Conservation (phyloP, 2,888 invertebrate species). For the Plagodis dolabraria region DNA sequence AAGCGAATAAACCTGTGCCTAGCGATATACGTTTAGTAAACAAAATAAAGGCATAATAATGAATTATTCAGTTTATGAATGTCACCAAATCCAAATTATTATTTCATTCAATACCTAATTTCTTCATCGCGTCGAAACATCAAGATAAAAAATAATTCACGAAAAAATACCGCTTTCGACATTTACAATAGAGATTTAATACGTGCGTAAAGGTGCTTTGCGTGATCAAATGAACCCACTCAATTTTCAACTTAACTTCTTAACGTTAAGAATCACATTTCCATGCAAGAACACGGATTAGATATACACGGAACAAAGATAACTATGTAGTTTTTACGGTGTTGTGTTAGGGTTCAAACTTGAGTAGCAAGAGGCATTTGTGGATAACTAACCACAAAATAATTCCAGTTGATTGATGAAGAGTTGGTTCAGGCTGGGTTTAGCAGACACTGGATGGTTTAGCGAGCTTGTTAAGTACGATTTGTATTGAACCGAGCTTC, state of each 20-base stretch:
- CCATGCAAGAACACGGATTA: neutral
- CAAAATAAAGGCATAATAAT: no score
- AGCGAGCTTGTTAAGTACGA: slow-evolving; percentile 37
- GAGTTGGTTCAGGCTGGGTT: slow-evolving; percentile 39
- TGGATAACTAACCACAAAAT: slow-evolving; percentile 53
- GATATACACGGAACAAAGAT: neutral
- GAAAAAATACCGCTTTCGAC: slow-evolving; percentile 37
- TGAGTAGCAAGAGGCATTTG: slow-evolving; percentile 32
- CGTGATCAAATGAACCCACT: slow-evolving; percentile 29
- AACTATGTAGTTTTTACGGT: slow-evolving; percentile 1
- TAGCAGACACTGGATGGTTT: slow-evolving; percentile 41
- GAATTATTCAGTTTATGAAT: neutral
- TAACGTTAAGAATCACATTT: slow-evolving; percentile 8
- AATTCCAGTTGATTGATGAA: slow-evolving; percentile 68
- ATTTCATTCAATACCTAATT: slow-evolving; percentile 33
- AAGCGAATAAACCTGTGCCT: no score
- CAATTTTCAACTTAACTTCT: slow-evolving; percentile 26
- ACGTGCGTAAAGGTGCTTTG: slow-evolving; percentile 31
- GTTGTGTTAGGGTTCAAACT: slow-evolving; percentile 14
- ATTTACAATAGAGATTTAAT: slow-evolving; percentile 41
- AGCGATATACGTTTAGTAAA: no score
- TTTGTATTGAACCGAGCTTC: slow-evolving; percentile 29
- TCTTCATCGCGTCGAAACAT: slow-evolving; percentile 36
- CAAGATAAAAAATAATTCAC: slow-evolving; percentile 36
- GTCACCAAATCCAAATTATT: slow-evolving; percentile 25